A percentile compares a stretch with the other conserved stretches of the same genome.
Conservation (phyloP, 2,113 vertebrate species). For the Dasyornis broadbenti region DNA sequence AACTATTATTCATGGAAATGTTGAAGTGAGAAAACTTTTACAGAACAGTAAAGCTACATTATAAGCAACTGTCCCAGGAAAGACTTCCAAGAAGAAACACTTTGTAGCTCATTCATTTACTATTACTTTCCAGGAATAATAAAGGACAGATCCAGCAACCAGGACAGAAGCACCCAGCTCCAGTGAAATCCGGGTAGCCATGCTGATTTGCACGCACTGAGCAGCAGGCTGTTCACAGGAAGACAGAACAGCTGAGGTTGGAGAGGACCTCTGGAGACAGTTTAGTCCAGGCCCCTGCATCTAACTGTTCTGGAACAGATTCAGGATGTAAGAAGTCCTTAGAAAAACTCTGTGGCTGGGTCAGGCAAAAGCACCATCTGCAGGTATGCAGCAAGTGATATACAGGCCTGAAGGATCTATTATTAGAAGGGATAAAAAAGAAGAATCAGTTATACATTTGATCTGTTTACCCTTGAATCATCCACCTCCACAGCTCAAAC, state of each 20-base stretch:
- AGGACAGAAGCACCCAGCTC: neutral
- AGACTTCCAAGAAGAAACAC: neutral
- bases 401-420: neutral
- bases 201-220: neutral
- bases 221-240: neutral
- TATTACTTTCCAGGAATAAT: neutral
- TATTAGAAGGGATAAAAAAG: neutral
- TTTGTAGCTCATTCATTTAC: neutral
- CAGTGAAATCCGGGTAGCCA: rapidly evolving
- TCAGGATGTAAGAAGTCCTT: neutral
- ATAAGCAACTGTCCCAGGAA: neutral
- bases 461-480: neutral
- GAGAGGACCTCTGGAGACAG: neutral
- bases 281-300: neutral
- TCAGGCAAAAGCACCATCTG: neutral
- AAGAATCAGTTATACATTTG: neutral
- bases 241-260: neutral
- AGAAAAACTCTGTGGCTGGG: neutral
- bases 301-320: neutral
- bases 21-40: neutral
- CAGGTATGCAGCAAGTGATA: neutral
- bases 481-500: neutral
- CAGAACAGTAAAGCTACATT: neutral
- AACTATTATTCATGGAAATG: neutral
- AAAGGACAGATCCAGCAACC: neutral